Conservation (phyloP, 2,888 invertebrate species). For the Ethmia dodecea region DNA sequence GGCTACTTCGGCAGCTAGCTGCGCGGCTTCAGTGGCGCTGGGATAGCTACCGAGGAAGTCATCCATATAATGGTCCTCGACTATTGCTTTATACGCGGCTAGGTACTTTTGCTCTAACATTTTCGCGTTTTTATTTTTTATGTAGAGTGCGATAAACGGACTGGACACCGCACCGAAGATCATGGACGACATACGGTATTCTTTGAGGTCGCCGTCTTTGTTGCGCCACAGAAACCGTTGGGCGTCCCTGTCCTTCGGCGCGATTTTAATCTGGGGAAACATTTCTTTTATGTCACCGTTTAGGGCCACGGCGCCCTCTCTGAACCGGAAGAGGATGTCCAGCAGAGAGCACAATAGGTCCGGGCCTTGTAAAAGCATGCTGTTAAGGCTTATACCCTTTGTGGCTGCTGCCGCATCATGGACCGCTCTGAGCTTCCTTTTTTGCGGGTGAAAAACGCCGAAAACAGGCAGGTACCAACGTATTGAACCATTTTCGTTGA, state of each 20-base stretch:
- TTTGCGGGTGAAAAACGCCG: constrained; percentile 11
- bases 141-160: constrained; percentile 25
- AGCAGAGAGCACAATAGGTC: constrained; percentile 25
- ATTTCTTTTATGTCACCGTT: constrained; percentile 34
- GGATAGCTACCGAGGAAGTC: constrained; percentile 1
- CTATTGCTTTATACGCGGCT: neutral
- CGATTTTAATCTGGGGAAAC: constrained; percentile 30
- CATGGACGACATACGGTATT: too few relatives aligned
- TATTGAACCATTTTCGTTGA: too few relatives aligned
- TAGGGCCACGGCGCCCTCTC: constrained; percentile 21
- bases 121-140: constrained; percentile 22
- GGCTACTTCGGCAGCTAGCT: constrained; percentile 1
- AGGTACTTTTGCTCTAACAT: neutral
- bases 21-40: constrained; percentile 1
- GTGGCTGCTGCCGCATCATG: constrained; percentile 30
- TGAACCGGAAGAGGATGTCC: constrained; percentile 22
- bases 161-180: too few relatives aligned
- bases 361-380: constrained; percentile 25
- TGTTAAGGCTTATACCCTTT: constrained; percentile 23
- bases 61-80: constrained; percentile 3
- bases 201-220: too few relatives aligned
- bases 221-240: constrained; percentile 21
- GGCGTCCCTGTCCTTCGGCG: constrained; percentile 22
- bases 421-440: constrained; percentile 22
- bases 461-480: constrained; percentile 2